Evolutionary conservation across 2,797 vertebrate species (phyloP), one percentile per base, ranked within the genome.

Genomic region (Etheostoma nigrum): DNA sequence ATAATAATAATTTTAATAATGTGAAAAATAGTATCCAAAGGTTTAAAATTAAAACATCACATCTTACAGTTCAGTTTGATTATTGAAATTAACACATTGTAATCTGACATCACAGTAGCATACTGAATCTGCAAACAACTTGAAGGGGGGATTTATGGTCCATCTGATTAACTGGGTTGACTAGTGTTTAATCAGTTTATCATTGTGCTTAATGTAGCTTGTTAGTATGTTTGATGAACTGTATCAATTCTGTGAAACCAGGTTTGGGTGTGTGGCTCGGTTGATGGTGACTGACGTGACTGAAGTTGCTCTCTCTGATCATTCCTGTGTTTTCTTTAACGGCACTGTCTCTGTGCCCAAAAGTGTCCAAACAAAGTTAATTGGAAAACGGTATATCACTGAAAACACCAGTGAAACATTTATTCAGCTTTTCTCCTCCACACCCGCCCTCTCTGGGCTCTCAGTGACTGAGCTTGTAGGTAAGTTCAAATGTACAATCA

Each of bases 191-290:
- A 61, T 45, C 16, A 1, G 21, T 61, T 59, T 19, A 42, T 52
- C 1, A 54, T 2, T 6, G 15, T 21, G 25, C 63, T 52, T 45
- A 15, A 30, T 69, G 33, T 33, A 48, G n/a, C 27, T 64, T 57
- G 3, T 44, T 42, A 14, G 44, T 49, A 12, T 71, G 76, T 51
- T 44, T 42, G 30, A 14, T 63, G 16, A 45, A 58, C 45, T 55
- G 10, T 19, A 5, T 68, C 19, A 42, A 33, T 51, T 52, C 36
- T 60, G 5, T 73, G 36, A 45, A n/a, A 45, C 3, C 16, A 47
- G 19, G 19, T 14, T 30, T 6, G 60, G 40, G 12, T 1, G 55
- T 69, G 66, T 19, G 16, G 65, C 57, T 27, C 4, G 4, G 27
- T 27, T 27, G 27, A 27, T 27, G 27, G 4, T 27, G 27, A 27